Base-by-base conservation (phyloP, 2,888 invertebrate genomes). In the Agonopterix alstromeriana region DNA sequence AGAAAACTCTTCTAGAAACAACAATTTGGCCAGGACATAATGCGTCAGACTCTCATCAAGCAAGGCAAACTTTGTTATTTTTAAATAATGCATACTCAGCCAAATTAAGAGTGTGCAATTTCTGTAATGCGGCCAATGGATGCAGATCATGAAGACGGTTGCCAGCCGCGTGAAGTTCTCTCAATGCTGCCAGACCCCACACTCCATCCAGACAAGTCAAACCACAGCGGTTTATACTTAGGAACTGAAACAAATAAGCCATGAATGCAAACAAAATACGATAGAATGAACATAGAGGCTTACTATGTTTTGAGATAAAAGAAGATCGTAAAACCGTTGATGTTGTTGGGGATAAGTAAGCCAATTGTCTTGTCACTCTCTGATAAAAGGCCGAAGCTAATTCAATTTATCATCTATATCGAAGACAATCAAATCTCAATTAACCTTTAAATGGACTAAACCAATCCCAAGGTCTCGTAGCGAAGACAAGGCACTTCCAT, bases 381-480 rank as follows among this genome's bases (percentile, higher is more conserved):
- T 27, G 27, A 27, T 27, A 5, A 27, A 27, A 27, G 5, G 27
- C 27, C 27, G 27, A 27, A 27, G 7, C 27, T 27, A 5, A 27
- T 27, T 27, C 27, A 27, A 27, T 3, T 2, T 17, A 17, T 17
- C 17, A 17, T 17, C 2, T 3, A 17, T 17, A 17, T n/a, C n/a
- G n/a, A n/a, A n/a, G 7, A 7, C 27, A 27, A 27, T 27, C 5
- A 27, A 27, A 27, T 27, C 27, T 27, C 5, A 38, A n/a, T 38
- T 1, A 38, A 91, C 90, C 75, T 89, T 90, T 35, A 93, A 73
- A 65, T 89, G 90, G 46, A 85, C 82, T 52, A 94, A 77, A 17
- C 91, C 91, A 55, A 90, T 92, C 12, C 94, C 94, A 12, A 94
- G 85, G 63, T 94, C 94, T 48, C 94, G 82, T 43, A 94, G 69